Base-by-base conservation (phyloP, 64 coral and sea anemone species). In the Pocillopora verrucosa region DNA sequence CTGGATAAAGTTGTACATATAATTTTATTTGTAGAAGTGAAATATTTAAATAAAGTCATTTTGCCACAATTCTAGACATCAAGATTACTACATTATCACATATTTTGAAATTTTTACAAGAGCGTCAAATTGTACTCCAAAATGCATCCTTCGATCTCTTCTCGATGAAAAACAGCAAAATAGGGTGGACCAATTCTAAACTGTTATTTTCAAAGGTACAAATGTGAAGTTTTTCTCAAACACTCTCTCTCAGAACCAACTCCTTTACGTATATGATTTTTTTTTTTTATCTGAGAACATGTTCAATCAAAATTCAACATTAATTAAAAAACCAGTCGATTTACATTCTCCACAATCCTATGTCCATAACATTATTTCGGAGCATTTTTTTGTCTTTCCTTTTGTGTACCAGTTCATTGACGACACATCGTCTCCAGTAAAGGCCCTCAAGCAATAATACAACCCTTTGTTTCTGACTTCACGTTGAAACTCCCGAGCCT, bases 381-480 rank as follows among this genome's bases (percentile, higher is more conserved):
- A 58, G 65, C 11, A 85, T 57, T 85, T 65, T 30, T 72, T 85
- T 19, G 35, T 72, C 82, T 85, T 84, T 9, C 61, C 51, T 63
- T 69, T 84, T 84, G 62, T 41, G 14, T 36, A 2, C 82, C 63
- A 85, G 37, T 56, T 14, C 13, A 41, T 26, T 85, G 82, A 85
- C 36, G 37, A 72, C 64, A 58, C 82, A 16, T 99, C 97, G 2
- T 99, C 97, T 16, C 97, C 97, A 77, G 94, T 99, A 34, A 95
- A 99, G 58, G 97, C 94, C 61, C 97, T 94, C 34, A 95, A 88
- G 72, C 97, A 85, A 60, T 99, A 99, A 36, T 95, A 94, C 45
- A 95, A 87, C 9, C 72, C 78, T 81, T 90, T 93, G 35, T 99
- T 84, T 37, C 84, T 86, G 7, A 95, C 88, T 76, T 99, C 91